These are phyloP conservation scores for Arizona elegans DNA, from an alignment of 2,113 vertebrate species.

Conservation along the genomic window DNA sequence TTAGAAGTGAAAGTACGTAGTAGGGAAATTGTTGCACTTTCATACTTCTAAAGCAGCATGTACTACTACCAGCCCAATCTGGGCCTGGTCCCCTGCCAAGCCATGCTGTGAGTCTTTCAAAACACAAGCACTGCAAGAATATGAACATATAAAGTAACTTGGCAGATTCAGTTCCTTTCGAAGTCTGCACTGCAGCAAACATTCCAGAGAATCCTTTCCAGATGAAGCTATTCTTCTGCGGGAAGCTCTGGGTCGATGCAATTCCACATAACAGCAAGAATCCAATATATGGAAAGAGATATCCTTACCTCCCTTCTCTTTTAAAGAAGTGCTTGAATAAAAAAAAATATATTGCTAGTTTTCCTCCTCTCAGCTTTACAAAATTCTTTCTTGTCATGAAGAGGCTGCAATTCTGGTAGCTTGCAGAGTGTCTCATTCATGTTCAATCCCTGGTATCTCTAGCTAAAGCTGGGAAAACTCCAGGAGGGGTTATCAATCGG, in stretches of 20 bases:
- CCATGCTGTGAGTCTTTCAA: conserved; percentile 55
- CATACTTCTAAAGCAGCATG: conserved; percentile 46
- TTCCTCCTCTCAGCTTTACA: not conserved
- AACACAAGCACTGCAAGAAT: conserved; percentile 61
- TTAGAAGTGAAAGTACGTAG: not conserved
- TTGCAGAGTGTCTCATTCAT: not conserved
- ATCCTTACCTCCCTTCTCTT: not conserved
- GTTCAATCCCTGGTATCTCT: not conserved
- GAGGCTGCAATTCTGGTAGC: not conserved
- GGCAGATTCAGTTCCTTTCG: conserved; percentile 49
- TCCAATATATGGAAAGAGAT: not conserved
- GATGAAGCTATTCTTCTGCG: not conserved
- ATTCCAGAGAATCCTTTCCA: conserved; percentile 2
- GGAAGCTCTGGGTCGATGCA: not conserved
- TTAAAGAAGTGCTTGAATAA: not conserved
- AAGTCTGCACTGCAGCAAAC: not conserved
- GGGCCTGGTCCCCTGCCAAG: conserved; percentile 46
- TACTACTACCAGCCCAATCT: conserved; percentile 42
- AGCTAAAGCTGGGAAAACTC: not conserved
- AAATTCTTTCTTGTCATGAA: not conserved
- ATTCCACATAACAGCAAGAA: not conserved
- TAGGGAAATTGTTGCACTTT: conserved; percentile 48
- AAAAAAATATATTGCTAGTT: not conserved
- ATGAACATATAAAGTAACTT: conserved; percentile 59
- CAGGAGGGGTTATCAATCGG: not conserved